phyloP scores from a whole-genome alignment of 2,797 vertebrate genomes.

The Chelonia mydas region DNA sequence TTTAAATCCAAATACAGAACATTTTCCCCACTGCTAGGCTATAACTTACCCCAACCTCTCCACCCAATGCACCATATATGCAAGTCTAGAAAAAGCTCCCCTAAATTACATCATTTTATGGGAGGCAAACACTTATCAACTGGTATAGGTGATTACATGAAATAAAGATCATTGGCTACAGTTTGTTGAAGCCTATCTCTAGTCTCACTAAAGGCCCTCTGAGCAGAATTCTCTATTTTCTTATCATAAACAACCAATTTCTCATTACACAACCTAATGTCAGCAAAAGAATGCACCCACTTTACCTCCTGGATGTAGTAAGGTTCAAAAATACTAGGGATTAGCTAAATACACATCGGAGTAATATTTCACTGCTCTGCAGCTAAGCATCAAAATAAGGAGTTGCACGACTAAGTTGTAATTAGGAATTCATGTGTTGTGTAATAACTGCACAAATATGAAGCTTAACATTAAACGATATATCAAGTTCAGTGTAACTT shows the following conservation, averaged over 20 bases:
- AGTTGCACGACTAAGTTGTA: too few species aligned
- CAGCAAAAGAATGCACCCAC: neutral
- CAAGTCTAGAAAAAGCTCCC: neutral
- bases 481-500: too few species aligned
- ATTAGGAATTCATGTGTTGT: too few species aligned
- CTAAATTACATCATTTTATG: neutral
- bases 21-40: accelerated
- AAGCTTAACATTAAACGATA: too few species aligned
- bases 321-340: neutral
- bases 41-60: neutral
- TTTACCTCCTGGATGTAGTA: neutral
- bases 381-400: too few species aligned
- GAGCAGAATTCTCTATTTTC: neutral
- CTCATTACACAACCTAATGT: neutral
- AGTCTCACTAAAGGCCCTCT: accelerated
- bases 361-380: too few species aligned
- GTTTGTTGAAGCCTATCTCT: accelerated
- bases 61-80: neutral
- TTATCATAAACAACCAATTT: neutral
- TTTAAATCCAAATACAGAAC: neutral
- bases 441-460: too few species aligned
- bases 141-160: accelerated
- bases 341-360: too few species aligned
- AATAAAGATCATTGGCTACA: accelerated
- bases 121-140: neutral